phyloP scores from a whole-genome alignment of 2,888 invertebrate species.

The Spatulosminthurus flaviceps region DNA sequence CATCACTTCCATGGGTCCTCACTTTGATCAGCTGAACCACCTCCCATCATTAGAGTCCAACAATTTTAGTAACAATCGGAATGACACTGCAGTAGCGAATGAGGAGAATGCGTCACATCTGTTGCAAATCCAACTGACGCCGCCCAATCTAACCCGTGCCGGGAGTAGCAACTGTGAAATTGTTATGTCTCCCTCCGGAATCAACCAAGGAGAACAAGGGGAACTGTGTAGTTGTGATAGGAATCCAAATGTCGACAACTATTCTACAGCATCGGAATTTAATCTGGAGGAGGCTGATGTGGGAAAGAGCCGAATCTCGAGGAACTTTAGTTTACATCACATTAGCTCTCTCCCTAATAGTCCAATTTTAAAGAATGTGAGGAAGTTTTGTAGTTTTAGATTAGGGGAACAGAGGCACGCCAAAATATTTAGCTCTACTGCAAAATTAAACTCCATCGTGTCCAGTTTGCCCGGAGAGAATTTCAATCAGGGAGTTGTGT shows the following conservation, averaged over 20 bases:
- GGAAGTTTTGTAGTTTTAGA: conserved; percentile 15
- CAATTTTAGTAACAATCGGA: conserved; percentile 47
- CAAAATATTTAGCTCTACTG: conserved; percentile 11
- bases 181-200: not conserved
- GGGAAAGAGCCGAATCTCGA: conserved; percentile 25
- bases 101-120: conserved; percentile 38
- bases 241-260: not conserved
- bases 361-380: conserved; percentile 56
- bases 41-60: conserved; percentile 17
- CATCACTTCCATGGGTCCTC: conserved; percentile 58
- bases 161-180: not conserved
- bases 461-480: not conserved
- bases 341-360: conserved; percentile 58
- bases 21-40: not conserved
- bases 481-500: not conserved
- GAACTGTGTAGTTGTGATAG: conserved; percentile 21
- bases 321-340: conserved; percentile 53
- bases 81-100: conserved; percentile 50
- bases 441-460: conserved; percentile 2
- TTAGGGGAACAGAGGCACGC: conserved; percentile 5
- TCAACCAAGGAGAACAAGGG: conserved; percentile 36
- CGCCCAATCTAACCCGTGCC: not conserved
- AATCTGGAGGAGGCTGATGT: not conserved
- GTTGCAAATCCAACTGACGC: conserved; percentile 8
- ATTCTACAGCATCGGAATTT: not conserved